Conservation (phyloP, 2,888 invertebrate genomes). For the Agapostemon virescens region DNA sequence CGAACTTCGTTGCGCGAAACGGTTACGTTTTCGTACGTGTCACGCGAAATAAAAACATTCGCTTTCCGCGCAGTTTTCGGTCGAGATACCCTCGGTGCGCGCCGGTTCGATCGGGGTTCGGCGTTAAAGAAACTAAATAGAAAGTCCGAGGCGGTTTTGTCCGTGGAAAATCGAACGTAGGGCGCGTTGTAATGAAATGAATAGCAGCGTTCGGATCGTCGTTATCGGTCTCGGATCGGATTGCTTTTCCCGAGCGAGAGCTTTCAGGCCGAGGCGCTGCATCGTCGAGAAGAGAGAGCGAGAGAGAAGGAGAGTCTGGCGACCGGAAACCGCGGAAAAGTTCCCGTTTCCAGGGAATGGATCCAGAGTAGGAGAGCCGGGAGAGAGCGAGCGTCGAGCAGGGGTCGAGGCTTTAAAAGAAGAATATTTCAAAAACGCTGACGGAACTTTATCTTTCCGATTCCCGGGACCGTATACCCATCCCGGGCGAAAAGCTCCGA, state of each 20-base stretch:
- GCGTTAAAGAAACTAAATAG: neutral
- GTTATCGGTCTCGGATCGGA: neutral
- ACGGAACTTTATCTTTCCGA: slow-evolving; percentile 67
- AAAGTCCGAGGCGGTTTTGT: neutral
- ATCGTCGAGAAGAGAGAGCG: neutral
- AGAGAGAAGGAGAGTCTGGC: neutral
- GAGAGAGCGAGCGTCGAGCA: slow-evolving; percentile 8
- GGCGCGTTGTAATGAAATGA: neutral
- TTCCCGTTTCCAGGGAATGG: slow-evolving; percentile 9
- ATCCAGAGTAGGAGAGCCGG: neutral
- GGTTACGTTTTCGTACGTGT: too few species aligned
- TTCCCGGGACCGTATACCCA: slow-evolving; percentile 51
- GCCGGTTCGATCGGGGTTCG: too few species aligned
- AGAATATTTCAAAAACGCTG: slow-evolving; percentile 71
- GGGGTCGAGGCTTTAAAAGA: slow-evolving; percentile 34
- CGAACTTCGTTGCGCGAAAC: too few species aligned
- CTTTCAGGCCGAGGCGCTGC: neutral
- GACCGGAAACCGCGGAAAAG: slow-evolving; percentile 4
- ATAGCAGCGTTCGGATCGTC: slow-evolving; percentile 9
- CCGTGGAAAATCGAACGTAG: neutral
- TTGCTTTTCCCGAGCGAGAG: slow-evolving; percentile 13
- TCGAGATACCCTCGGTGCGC: too few species aligned
- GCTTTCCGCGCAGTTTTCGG: too few species aligned
- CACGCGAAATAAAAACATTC: too few species aligned
- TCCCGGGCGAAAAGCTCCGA: slow-evolving; percentile 26